phyloP scores from a whole-genome alignment of 2,888 invertebrate species.

The Drosophila mercatorum region DNA sequence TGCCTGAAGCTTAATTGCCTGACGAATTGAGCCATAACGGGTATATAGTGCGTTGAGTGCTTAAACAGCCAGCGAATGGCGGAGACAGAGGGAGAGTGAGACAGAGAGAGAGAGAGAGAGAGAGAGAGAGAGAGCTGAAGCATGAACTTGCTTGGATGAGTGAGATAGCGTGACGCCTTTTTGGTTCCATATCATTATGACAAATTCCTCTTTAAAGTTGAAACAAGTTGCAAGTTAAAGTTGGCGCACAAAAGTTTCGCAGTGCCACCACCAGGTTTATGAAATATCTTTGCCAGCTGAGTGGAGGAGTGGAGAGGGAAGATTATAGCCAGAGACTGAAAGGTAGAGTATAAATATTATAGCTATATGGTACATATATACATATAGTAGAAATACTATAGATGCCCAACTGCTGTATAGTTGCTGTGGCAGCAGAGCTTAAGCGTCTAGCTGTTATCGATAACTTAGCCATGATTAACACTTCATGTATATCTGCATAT shows the following conservation, averaged over 20 bases:
- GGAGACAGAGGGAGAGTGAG: neutral
- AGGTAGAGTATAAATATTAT: neutral
- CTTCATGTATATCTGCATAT: too few relatives aligned
- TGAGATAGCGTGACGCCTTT: neutral
- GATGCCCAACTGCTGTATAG: neutral
- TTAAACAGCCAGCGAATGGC: conserved; percentile 5
- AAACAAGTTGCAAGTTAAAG: conserved; percentile 13
- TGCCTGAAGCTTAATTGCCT: conserved; percentile 29
- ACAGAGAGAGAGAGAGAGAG: neutral
- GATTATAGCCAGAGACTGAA: neutral
- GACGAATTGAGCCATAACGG: conserved; percentile 51
- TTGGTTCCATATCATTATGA: conserved; percentile 14
- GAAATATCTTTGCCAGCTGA: neutral
- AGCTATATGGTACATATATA: neutral
- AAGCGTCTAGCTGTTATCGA: neutral
- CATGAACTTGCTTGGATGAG: neutral
- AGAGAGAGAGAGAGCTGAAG: neutral
- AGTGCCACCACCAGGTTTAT: neutral
- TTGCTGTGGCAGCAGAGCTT: neutral
- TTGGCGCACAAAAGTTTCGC: conserved; percentile 19
- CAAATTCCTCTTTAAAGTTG: conserved; percentile 29
- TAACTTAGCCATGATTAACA: neutral
- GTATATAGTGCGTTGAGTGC: conserved; percentile 13
- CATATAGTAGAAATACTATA: neutral
- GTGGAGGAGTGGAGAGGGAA: neutral